Base-by-base conservation (phyloP, 2,888 invertebrate species). In the Polymixis lichenea region DNA sequence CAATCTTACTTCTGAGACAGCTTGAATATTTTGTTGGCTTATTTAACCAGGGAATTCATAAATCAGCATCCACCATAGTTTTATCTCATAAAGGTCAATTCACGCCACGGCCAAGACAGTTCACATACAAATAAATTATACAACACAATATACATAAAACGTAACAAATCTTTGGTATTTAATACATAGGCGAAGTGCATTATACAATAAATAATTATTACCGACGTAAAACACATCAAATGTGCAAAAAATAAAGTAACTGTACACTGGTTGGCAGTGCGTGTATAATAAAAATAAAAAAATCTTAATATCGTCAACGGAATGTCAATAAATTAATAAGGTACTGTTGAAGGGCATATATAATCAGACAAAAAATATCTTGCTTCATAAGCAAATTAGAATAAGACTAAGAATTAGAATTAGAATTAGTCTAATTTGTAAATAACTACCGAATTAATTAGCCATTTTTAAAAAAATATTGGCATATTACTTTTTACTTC, bases 81-180 rank as follows among this genome's bases (percentile, higher is more conserved):
- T 60, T 49, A 56, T 9, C 13, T 46, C 19, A 19, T 17, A 17
- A 13, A 38, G 32, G 25, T 25, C 19, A 17, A 51, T 43, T 11
- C 67, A 55, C 58, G 28, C 58, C 46, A 68, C 64, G 61, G 51
- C 78, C 6, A 77, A 72, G 71, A 84, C 61, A 72, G 66, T 79
- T 74, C 55, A 72, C 61, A 82, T 72, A 75, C 22, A 86, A 68
- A 83, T 69, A 78, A 80, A 72, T 58, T 65, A 77, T 67, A 77
- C 25, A 80, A 79, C 67, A 72, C 51, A 81, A 77, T 75, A 85
- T 82, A 69, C 67, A 84, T 83, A 85, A 87, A 84, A 84, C 72
- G 74, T 82, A 91, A 90, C 86, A 90, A 83, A 85, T 91, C 92
- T 93, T 93, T 93, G 93, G 93, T 88, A 88, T 82, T 75, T 51